These are phyloP conservation scores for Haplotaxodon microlepis DNA, from an alignment of 2,113 vertebrate species.

Conservation along the genomic window DNA sequence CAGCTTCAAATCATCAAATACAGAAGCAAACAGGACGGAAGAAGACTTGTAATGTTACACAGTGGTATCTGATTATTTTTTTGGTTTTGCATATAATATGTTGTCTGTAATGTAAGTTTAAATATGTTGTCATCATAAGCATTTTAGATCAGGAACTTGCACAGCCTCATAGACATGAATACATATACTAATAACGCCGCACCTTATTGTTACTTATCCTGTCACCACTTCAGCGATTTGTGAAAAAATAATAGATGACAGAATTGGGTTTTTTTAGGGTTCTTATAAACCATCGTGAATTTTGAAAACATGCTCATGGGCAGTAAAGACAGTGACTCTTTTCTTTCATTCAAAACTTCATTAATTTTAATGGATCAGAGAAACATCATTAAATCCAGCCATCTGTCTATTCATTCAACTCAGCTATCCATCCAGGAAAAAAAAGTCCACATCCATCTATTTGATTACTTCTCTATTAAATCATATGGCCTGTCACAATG, in stretches of 20 bases:
- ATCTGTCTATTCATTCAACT: background rate
- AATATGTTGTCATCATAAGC: background rate
- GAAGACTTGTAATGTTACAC: background rate
- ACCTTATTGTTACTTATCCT: background rate
- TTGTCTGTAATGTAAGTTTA: background rate
- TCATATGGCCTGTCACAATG: background rate
- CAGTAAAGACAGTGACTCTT: background rate
- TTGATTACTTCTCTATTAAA: background rate
- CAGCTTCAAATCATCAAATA: background rate
- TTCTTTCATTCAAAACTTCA: background rate
- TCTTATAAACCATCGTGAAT: background rate
- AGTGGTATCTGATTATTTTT: background rate
- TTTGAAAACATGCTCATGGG: background rate
- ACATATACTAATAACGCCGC: rapidly evolving
- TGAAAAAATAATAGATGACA: background rate
- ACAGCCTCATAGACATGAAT: background rate
- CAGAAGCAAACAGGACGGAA: background rate
- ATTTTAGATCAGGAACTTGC: background rate
- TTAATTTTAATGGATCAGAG: background rate
- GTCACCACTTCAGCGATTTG: background rate
- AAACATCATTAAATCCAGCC: background rate
- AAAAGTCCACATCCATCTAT: background rate
- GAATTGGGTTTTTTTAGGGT: rapidly evolving
- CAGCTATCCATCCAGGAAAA: background rate
- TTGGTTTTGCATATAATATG: background rate